Percentiles rank a stretch among this genome's conserved stretches.
phyloP scores from a whole-genome alignment of 2,113 vertebrate species.

The Gymnogyps californianus region DNA sequence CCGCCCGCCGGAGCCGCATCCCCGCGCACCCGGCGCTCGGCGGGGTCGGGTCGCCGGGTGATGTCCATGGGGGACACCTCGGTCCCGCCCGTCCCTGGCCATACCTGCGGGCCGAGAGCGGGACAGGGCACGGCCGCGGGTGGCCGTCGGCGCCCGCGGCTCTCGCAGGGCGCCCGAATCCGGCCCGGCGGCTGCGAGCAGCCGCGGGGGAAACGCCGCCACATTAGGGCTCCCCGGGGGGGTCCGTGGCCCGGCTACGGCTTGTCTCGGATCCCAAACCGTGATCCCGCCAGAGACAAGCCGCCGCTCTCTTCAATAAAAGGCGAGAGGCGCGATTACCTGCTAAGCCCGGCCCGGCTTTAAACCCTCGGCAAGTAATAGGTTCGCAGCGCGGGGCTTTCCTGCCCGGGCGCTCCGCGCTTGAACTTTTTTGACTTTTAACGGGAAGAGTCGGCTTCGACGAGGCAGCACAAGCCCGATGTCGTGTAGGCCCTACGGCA shows the following conservation, averaged over 20 bases:
- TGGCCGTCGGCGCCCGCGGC: background rate
- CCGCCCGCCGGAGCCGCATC: background rate
- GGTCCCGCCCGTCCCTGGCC: background rate
- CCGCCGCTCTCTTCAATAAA: background rate
- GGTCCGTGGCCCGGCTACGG: background rate
- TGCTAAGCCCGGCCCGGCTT: background rate
- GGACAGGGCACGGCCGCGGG: no score
- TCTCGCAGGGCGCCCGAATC: no score
- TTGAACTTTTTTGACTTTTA: background rate
- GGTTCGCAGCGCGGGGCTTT: background rate
- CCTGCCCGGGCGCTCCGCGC: background rate
- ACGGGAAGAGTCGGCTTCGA: background rate
- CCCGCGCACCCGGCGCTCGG: no score
- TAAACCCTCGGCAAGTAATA: background rate
- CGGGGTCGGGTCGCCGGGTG: background rate
- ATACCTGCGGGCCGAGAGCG: background rate
- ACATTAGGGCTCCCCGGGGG: rapidly evolving
- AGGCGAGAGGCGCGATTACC: background rate
- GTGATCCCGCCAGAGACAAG: no score
- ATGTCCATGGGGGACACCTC: background rate
- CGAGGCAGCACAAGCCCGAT: background rate
- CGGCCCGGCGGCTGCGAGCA: background rate
- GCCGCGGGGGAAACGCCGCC: background rate
- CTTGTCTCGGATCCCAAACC: background rate
- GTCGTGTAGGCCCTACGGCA: background rate